Evolutionary conservation across 2,797 vertebrate genomes (phyloP), one percentile per base, ranked within the genome.

Genomic region (Dipus sagitta): DNA sequence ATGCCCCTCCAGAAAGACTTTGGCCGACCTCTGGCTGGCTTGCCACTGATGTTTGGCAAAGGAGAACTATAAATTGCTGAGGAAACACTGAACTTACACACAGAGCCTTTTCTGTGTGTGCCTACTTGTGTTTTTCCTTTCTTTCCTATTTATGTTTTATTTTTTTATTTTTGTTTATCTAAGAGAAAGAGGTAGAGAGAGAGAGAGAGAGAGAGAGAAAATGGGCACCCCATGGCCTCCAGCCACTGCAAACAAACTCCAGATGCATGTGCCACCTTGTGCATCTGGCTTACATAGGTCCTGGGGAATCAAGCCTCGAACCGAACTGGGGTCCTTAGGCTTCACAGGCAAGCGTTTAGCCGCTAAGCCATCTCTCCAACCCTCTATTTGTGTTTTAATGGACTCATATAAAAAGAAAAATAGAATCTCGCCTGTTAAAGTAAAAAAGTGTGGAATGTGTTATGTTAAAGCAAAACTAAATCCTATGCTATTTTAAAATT

Each of bases 401-500:
- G 21, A 54, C 7, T 88, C 24, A 23, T 28, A 30, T 77, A 62
- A 85, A 74, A 32, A 28, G 21, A 30, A 88, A 91, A 84, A 65
- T 67, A 38, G 65, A 24, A 12, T 92, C n/a, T 87, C 6, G 62
- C 4, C 71, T 80, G 76, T 83, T 26, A 79, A 82, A 83, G 32
- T 30, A 89, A 90, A 75, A 70, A 58, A 38, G 71, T 71, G n/a
- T 38, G 3, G 42, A 83, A 83, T 90, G 1, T 81, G 3, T 6
- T 21, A 14, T 14, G 54, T 72, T 94, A 87, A 75, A 62, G 34
- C n/a, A 38, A 90, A 65, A 79, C 42, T 23, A 88, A 68, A 91
- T 64, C 28, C 52, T 68, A 9, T 34, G 23, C 58, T 30, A 15
- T 75, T 68, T 12, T 67, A 67, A 86, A 60, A 15, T 83, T 68